phyloP scores from a whole-genome alignment of 2,888 invertebrate genomes.

The Tribolium freemani region DNA sequence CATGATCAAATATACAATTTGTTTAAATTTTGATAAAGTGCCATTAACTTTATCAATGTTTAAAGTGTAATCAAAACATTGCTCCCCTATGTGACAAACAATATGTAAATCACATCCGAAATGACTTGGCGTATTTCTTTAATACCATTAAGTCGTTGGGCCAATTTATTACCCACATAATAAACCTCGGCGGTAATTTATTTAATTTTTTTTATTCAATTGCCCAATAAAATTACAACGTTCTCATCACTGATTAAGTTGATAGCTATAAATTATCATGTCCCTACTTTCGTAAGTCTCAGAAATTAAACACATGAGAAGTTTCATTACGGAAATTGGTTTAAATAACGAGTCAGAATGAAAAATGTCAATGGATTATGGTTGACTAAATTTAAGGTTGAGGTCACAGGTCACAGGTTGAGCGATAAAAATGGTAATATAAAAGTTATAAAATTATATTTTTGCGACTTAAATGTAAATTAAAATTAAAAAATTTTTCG shows the following conservation, averaged over 20 bases:
- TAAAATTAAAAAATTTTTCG: too few relatives aligned
- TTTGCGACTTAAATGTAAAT: too few relatives aligned
- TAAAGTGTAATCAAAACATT: background rate
- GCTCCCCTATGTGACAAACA: slow-evolving; percentile 37
- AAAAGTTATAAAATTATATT: too few relatives aligned
- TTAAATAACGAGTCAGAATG: background rate
- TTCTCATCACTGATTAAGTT: slow-evolving; percentile 22
- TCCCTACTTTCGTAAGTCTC: background rate
- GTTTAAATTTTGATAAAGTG: background rate
- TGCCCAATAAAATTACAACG: slow-evolving; percentile 29
- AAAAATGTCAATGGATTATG: background rate
- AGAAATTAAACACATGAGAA: slow-evolving; percentile 4
- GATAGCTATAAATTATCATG: slow-evolving; percentile 22
- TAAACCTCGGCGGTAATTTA: slow-evolving; percentile 42
- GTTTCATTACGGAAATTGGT: background rate
- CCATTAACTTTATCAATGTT: background rate
- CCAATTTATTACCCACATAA: slow-evolving; percentile 56
- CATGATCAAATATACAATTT: too few relatives aligned
- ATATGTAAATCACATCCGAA: slow-evolving; percentile 43
- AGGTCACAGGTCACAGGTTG: background rate
- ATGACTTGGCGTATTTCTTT: slow-evolving; percentile 55
- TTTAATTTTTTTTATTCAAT: slow-evolving; percentile 39
- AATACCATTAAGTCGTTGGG: slow-evolving; percentile 52
- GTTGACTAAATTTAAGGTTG: background rate
- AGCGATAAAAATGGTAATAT: background rate